Evolutionary conservation across 2,888 invertebrate species (phyloP).

Genomic region (Tinea semifulvella): DNA sequence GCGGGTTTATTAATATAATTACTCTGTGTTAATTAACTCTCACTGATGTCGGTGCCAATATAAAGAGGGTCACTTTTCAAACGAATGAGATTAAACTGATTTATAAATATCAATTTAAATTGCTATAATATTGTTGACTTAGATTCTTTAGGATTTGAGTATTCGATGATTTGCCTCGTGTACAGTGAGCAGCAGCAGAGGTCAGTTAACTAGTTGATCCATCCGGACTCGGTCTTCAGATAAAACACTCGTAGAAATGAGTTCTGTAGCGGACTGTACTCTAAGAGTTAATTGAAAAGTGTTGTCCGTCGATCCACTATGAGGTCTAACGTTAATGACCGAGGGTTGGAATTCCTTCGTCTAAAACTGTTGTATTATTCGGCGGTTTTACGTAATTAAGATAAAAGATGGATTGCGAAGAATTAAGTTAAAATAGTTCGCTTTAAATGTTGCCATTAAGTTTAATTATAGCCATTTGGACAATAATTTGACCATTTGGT

Average conservation of each 20-base stretch:
- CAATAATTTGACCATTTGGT: too few species aligned
- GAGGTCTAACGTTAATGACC: not conserved
- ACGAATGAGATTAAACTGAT: too few species aligned
- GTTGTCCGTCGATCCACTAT: not conserved
- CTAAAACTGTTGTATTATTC: not conserved
- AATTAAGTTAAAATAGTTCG: not conserved
- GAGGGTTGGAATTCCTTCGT: not conserved
- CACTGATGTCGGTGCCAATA: not conserved
- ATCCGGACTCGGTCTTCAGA: constrained; percentile 1
- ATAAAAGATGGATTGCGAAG: not conserved
- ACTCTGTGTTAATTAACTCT: not conserved
- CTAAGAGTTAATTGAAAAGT: constrained; percentile 9
- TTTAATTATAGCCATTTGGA: not conserved
- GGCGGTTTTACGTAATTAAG: constrained; percentile 3
- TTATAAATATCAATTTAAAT: too few species aligned
- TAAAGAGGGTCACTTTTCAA: not conserved
- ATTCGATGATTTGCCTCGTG: not conserved
- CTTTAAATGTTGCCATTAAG: not conserved
- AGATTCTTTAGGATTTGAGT: not conserved
- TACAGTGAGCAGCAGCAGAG: not conserved
- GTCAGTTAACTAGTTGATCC: constrained; percentile 13
- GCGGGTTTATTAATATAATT: not conserved
- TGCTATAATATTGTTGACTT: too few species aligned
- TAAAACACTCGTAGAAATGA: constrained; percentile 11
- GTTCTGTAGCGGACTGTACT: constrained; percentile 10